Conservation (phyloP, 2,888 invertebrate genomes). For the Electrophaes corylata region DNA sequence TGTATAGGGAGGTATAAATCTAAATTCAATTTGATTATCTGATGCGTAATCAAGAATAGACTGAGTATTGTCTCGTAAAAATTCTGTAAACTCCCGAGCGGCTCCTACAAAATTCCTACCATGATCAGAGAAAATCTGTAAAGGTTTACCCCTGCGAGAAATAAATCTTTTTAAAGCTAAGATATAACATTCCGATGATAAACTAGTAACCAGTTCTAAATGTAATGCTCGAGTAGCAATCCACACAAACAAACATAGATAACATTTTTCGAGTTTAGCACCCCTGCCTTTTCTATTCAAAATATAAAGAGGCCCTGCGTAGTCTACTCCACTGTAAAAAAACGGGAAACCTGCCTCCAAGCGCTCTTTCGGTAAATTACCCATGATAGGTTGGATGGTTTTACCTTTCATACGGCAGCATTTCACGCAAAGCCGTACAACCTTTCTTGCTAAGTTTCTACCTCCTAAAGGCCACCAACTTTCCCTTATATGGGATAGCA, state of each 20-base stretch:
- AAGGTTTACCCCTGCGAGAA: not conserved
- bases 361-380: too few species aligned
- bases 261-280: too few species aligned
- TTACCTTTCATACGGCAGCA: too few species aligned
- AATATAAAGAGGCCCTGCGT: too few species aligned
- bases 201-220: not conserved
- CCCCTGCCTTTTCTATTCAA: too few species aligned
- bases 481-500: too few species aligned
- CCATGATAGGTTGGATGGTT: too few species aligned
- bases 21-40: not conserved
- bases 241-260: not conserved
- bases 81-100: not conserved
- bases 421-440: too few species aligned
- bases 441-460: too few species aligned
- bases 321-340: too few species aligned
- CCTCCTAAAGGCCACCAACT: too few species aligned
- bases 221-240: not conserved
- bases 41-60: not conserved
- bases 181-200: not conserved
- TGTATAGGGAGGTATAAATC: not conserved
- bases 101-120: slow-evolving; percentile 3
- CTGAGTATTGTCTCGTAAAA: not conserved
- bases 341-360: too few species aligned
- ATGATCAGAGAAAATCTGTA: slow-evolving; percentile 1
- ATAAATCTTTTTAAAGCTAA: not conserved